phyloP scores from a whole-genome alignment of 1,140 invertebrate species.

The Drosophila nasuta region DNA sequence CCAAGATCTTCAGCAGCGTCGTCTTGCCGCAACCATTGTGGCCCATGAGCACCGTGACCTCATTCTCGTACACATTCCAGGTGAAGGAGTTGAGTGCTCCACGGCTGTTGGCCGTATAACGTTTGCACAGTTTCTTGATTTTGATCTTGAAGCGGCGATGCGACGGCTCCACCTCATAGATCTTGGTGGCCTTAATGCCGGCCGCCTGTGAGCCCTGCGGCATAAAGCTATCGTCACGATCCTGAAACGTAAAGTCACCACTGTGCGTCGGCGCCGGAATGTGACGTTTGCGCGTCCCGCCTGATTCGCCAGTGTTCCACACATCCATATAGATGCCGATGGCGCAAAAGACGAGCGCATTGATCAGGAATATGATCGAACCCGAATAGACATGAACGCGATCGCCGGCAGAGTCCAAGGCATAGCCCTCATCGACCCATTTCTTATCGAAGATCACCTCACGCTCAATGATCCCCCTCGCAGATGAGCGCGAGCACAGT shows the following conservation, averaged over 20 bases:
- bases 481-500: slow-evolving; percentile 40
- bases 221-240: slow-evolving; percentile 24
- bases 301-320: slow-evolving; percentile 50
- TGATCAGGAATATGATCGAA: slow-evolving; percentile 32
- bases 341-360: not conserved
- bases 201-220: slow-evolving; percentile 26
- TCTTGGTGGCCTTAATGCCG: slow-evolving; percentile 65
- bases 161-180: slow-evolving; percentile 71
- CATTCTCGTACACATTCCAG: slow-evolving; percentile 85
- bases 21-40: slow-evolving; percentile 94
- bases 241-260: slow-evolving; percentile 37
- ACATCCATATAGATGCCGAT: slow-evolving; percentile 62
- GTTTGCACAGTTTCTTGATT: slow-evolving; percentile 69
- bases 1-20: slow-evolving; percentile 91
- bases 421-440: slow-evolving; percentile 25
- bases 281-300: slow-evolving; percentile 21
- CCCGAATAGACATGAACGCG: slow-evolving; percentile 21
- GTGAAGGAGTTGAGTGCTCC: slow-evolving; percentile 88
- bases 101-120: slow-evolving; percentile 81
- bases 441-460: slow-evolving; percentile 43
- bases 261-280: slow-evolving; percentile 3
- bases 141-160: slow-evolving; percentile 68
- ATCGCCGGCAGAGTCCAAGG: not conserved
- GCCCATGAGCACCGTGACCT: slow-evolving; percentile 91
- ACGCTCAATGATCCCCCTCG: slow-evolving; percentile 39